Conservation (phyloP, 2,888 invertebrate species). For the Caenorhabditis sp. region DNA sequence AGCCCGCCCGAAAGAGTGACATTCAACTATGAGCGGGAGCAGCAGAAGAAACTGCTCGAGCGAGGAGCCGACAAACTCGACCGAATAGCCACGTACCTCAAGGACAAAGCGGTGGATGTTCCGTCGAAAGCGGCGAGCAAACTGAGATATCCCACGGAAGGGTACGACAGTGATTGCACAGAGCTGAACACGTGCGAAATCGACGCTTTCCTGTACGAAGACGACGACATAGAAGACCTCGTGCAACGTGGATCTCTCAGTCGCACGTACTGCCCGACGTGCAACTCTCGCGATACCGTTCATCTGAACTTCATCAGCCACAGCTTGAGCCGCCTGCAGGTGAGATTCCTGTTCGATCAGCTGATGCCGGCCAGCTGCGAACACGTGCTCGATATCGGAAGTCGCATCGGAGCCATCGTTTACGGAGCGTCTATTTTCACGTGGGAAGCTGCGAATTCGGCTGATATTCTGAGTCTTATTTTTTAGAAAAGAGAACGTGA, state of each 20-base stretch:
- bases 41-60: slow-evolving; percentile 21
- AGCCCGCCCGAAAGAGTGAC: slow-evolving; percentile 8
- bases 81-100: slow-evolving; percentile 29
- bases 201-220: slow-evolving; percentile 86
- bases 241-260: slow-evolving; percentile 81
- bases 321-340: slow-evolving; percentile 65
- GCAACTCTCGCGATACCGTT: slow-evolving; percentile 82
- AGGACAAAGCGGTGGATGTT: slow-evolving; percentile 20
- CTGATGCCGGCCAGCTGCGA: slow-evolving; percentile 81
- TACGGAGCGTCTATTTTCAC: slow-evolving; percentile 81
- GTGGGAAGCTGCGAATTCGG: not conserved
- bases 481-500: slow-evolving; percentile 70
- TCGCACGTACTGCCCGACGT: slow-evolving; percentile 82
- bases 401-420: slow-evolving; percentile 85
- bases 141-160: slow-evolving; percentile 53
- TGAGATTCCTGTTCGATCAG: slow-evolving; percentile 83
- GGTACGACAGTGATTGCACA: slow-evolving; percentile 66
- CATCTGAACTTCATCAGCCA: slow-evolving; percentile 80
- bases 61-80: slow-evolving; percentile 15
- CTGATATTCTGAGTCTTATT: not conserved
- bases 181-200: slow-evolving; percentile 81
- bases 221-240: slow-evolving; percentile 83
- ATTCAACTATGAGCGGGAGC: slow-evolving; percentile 14
- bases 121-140: slow-evolving; percentile 34
- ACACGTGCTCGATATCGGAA: slow-evolving; percentile 84